Base-by-base conservation (phyloP, 2,888 invertebrate genomes). In the Drosophila vallismaia region DNA sequence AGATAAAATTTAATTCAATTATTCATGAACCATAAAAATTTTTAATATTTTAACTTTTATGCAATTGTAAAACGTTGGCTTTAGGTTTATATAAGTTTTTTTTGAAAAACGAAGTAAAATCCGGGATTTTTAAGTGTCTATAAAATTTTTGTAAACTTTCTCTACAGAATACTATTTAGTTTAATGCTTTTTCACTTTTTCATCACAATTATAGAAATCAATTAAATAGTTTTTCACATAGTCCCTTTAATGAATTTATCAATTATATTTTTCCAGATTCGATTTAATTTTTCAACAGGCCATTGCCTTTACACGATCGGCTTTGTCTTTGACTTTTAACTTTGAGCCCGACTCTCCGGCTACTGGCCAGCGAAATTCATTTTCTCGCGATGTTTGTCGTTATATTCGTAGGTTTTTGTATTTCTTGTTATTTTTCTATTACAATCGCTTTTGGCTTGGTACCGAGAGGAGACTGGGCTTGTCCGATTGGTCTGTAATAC, bases 401-500 rank as follows among this genome's bases (percentile, higher is more conserved):
- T 58, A 42, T 46, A 42, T 55, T 71, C 28, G 42, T 29, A 40
- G 24, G 67, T 46, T 75, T 44, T 67, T 63, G 69, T 53, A 49
- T 56, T 67, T 67, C 24, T 54, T 33, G 9, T 55, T 38, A 52
- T 57, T 46, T 54, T 64, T 45, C 33, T 51, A 62, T 74, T 79
- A 85, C 79, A 84, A 75, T 75, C 79, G 74, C 31, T 79, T 71
- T 68, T 66, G 68, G 26, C 29, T 24, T 3, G 26, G 44, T 14
- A 29, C 12, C 24, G 8, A 44, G 62, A 29, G 57, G 45, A 46
- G 44, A 29, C 56, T 51, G 66, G 56, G 48, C 51, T 62, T 50
- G 63, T 78, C 70, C 75, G 80, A 82, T 86, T 82, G 82, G 82
- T 71, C 71, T 68, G 58, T 64, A 67, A 55, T 74, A 14, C 54